Evolutionary conservation across 1,140 invertebrate genomes (phyloP), one percentile per base, ranked within the genome.

Genomic region (Triops cancriformis): DNA sequence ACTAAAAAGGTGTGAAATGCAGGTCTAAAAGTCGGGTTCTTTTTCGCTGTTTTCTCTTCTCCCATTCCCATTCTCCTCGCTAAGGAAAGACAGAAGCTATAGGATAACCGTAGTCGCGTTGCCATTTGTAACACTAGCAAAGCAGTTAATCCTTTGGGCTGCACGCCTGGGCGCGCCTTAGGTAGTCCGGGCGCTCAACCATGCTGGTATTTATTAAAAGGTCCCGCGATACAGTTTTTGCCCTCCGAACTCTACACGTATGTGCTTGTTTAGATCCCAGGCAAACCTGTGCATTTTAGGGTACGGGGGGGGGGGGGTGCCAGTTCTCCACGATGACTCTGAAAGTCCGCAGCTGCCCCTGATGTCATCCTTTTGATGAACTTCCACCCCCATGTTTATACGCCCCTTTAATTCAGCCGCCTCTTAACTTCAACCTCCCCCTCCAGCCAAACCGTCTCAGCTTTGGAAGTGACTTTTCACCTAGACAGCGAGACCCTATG

Each of bases 321-420:
- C 2, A 37, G 31, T 37, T 37, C 31, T 37, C 31, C 31, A 37
- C 31, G 31, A 37, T 37, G 31, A 23, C 51, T 23, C 14, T 64
- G 18, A 64, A 64, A 37, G 31, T 37, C 7, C 51, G 51, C 51
- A 64, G 51, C 51, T 64, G 51, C n/a, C 51, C 51, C 51, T 64
- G 51, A 64, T 64, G 51, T 64, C 51, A 64, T 64, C 51, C 51
- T 64, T 64, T 64, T 64, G 51, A 64, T 64, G 51, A 64, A 64
- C 51, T 64, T 64, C 51, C 51, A 64, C 51, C 51, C 51, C 51
- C 51, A 64, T 64, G 51, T 64, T 64, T 64, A 64, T 18, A 64
- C 51, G 51, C 51, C 51, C 51, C 51, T 64, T 64, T 64, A 64
- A 64, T 64, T 64, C 51, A 64, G 51, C 51, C 51, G 14, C 23